These are phyloP conservation scores for Sylvietta virens DNA, from an alignment of 2,113 vertebrate species.

Conservation along the genomic window DNA sequence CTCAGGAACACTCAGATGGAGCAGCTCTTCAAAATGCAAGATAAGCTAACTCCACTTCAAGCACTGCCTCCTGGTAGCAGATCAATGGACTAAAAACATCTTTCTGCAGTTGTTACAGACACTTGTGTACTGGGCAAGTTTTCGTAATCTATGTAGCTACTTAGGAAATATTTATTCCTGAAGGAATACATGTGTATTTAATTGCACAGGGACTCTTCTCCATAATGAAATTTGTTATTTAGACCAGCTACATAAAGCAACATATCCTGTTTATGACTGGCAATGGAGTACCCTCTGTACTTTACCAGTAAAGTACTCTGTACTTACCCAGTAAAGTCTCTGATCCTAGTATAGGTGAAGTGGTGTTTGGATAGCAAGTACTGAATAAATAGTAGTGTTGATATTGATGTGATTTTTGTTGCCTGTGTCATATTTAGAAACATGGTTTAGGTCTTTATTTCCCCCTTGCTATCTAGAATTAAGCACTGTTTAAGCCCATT, in stretches of 20 bases:
- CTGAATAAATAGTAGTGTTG: not conserved
- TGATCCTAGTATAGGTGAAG: not conserved
- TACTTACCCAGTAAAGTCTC: not conserved
- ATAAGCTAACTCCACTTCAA: rapidly evolving
- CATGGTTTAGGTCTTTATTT: not conserved
- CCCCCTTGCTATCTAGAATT: not conserved
- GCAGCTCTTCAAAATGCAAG: not conserved
- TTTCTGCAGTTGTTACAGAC: rapidly evolving
- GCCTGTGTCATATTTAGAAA: not conserved
- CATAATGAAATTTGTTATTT: not conserved
- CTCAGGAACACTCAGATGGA: not conserved
- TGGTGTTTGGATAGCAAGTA: not conserved
- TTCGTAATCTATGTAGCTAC: not conserved
- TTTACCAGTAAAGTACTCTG: too few relatives aligned
- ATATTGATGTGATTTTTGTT: not conserved
- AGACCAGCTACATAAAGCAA: not conserved
- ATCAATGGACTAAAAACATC: rapidly evolving
- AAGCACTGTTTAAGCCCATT: not conserved
- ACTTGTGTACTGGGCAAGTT: not conserved
- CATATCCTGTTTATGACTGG: rapidly evolving
- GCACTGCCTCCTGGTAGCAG: rapidly evolving
- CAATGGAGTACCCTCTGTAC: not conserved
- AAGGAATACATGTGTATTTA: not conserved
- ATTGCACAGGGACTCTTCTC: not conserved
- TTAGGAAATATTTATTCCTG: not conserved